Percentiles rank a stretch among this genome's conserved stretches.
phyloP scores from a whole-genome alignment of 1,140 invertebrate species.

The Drosophila nigromelanica region DNA sequence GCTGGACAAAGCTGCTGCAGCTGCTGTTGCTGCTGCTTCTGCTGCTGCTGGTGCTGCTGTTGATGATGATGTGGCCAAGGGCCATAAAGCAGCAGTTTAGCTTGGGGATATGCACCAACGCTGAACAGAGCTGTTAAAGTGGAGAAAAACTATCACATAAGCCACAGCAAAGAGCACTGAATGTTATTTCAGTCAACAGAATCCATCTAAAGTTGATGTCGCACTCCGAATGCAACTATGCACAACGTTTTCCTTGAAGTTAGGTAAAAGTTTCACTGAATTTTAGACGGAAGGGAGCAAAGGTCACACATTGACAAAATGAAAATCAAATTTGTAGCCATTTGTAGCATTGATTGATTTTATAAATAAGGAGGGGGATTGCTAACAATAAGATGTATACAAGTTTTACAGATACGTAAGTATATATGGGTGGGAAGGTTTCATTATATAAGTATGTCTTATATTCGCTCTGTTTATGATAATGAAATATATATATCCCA shows the following conservation, averaged over 20 bases:
- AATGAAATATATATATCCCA: too few relatives aligned
- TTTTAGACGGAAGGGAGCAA: neutral
- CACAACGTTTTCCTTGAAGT: neutral
- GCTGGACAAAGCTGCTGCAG: slow-evolving; percentile 30
- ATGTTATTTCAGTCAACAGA: neutral
- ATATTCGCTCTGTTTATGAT: too few relatives aligned
- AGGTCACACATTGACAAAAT: too few relatives aligned
- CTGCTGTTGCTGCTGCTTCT: neutral
- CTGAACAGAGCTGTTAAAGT: slow-evolving; percentile 17
- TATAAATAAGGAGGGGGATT: too few relatives aligned
- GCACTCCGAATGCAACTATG: neutral
- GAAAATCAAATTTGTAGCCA: too few relatives aligned
- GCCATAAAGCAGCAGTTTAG: slow-evolving; percentile 53
- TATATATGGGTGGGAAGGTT: too few relatives aligned
- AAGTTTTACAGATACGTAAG: too few relatives aligned
- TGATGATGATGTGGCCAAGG: slow-evolving; percentile 56
- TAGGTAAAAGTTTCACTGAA: neutral
- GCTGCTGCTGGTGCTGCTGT: slow-evolving; percentile 14
- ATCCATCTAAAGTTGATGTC: too few relatives aligned
- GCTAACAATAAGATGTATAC: too few relatives aligned
- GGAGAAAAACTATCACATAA: slow-evolving; percentile 10
- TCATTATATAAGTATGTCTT: too few relatives aligned
- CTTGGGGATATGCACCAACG: slow-evolving; percentile 44
- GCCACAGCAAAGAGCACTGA: slow-evolving; percentile 13
- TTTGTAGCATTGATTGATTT: too few relatives aligned